phyloP scores from a whole-genome alignment of 2,888 invertebrate species.

The Scotopteryx bipunctaria region DNA sequence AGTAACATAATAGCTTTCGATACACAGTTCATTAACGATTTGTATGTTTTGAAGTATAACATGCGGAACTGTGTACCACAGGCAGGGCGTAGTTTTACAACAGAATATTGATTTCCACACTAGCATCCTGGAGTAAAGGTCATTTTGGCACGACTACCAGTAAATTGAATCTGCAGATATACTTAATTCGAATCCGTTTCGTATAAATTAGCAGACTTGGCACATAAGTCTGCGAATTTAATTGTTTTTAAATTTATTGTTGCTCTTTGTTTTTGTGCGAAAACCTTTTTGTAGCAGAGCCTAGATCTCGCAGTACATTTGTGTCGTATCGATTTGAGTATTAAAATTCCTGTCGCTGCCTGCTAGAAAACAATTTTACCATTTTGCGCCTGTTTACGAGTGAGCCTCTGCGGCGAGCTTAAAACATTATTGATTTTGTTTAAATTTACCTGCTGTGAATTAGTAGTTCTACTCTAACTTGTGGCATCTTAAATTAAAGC shows the following conservation, averaged over 20 bases:
- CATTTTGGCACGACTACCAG: conserved; percentile 27
- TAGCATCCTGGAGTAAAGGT: conserved; percentile 7
- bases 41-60: not conserved
- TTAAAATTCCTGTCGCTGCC: conserved; percentile 15
- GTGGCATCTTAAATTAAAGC: not conserved
- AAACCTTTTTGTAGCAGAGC: not conserved
- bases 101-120: not conserved
- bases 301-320: conserved; percentile 10
- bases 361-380: conserved; percentile 16
- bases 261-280: not conserved
- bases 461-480: not conserved
- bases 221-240: conserved; percentile 13
- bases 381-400: conserved; percentile 8
- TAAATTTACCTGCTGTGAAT: not conserved
- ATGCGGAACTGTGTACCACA: not conserved
- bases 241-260: conserved; percentile 19
- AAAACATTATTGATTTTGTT: conserved; percentile 12
- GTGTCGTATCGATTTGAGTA: conserved; percentile 19
- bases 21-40: too few relatives aligned
- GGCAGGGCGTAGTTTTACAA: not conserved
- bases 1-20: too few relatives aligned
- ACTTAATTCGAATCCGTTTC: conserved; percentile 29
- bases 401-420: conserved; percentile 7
- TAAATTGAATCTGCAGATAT: conserved; percentile 32
- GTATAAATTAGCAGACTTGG: conserved; percentile 33